Percentiles rank a stretch among this genome's conserved stretches.
phyloP scores from a whole-genome alignment of 2,113 vertebrate genomes.

The Panthera tigris region DNA sequence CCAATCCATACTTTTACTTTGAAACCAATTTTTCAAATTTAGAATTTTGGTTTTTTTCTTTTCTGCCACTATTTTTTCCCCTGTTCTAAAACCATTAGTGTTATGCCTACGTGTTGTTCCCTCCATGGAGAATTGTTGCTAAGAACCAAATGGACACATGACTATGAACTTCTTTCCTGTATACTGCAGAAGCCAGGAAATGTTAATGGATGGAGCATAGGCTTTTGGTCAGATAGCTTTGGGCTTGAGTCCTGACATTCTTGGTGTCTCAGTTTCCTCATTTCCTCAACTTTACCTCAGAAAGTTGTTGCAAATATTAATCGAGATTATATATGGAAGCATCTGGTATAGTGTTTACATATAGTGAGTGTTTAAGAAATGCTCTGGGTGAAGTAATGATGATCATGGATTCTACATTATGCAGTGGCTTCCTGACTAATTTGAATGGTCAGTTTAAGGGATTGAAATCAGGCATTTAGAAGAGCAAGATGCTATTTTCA shows the following conservation, averaged over 20 bases:
- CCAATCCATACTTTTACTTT: conserved; percentile 38
- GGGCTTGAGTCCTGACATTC: background rate
- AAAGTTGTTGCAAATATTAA: conserved; percentile 36
- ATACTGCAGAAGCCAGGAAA: background rate
- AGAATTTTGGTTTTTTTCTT: background rate
- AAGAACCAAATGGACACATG: conserved; percentile 25
- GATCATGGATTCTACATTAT: conserved; percentile 55
- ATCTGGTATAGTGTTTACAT: conserved; percentile 14
- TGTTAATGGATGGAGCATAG: background rate
- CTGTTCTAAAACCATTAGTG: conserved; percentile 13
- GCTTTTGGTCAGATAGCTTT: conserved; percentile 15
- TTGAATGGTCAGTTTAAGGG: conserved; percentile 43
- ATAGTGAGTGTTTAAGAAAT: conserved; percentile 38
- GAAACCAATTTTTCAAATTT: conserved; percentile 52
- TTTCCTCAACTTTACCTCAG: background rate
- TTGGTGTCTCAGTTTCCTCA: conserved; percentile 24
- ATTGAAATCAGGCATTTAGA: conserved; percentile 41
- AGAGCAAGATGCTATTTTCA: conserved; percentile 51
- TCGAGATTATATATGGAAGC: conserved; percentile 16
- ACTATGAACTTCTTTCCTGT: conserved; percentile 24
- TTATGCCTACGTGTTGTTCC: background rate
- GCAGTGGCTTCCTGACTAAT: conserved; percentile 38
- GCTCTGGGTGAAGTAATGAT: background rate
- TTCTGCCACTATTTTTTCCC: background rate
- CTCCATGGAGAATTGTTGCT: conserved; percentile 13